Evolutionary conservation across 1,140 invertebrate genomes (phyloP).

Genomic region (Cotesia typhae): DNA sequence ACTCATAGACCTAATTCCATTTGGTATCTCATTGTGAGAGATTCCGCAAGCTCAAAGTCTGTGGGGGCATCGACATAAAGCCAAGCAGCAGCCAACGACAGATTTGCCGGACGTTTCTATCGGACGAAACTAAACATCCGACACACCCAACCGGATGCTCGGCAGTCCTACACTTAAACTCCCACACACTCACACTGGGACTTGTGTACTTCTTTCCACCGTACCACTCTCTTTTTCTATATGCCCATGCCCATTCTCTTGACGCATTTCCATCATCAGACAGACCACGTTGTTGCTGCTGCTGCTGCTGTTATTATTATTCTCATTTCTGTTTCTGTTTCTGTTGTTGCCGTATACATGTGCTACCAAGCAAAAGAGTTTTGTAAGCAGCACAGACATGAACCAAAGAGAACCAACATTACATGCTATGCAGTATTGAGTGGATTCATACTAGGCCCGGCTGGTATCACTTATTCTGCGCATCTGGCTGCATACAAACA

Average conservation of each 20-base stretch:
- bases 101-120: conserved; percentile 29
- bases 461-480: not conserved
- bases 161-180: conserved; percentile 35
- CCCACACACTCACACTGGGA: conserved; percentile 30
- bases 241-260: conserved; percentile 6
- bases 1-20: not conserved
- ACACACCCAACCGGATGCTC: conserved; percentile 43
- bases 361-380: conserved; percentile 15
- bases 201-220: conserved; percentile 21
- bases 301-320: no score
- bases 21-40: not conserved
- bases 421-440: not conserved
- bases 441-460: no score
- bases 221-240: conserved; percentile 13
- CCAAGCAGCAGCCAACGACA: conserved; percentile 2
- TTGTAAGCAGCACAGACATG: not conserved
- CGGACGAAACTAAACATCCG: conserved; percentile 33
- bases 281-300: conserved; percentile 4
- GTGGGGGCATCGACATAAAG: not conserved
- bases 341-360: not conserved
- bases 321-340: no score
- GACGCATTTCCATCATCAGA: conserved; percentile 18
- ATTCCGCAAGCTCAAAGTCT: conserved; percentile 6
- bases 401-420: not conserved
- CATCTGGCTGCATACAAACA: not conserved